Base-by-base conservation (phyloP, 2,888 invertebrate genomes). In the Oscheius sp. region DNA sequence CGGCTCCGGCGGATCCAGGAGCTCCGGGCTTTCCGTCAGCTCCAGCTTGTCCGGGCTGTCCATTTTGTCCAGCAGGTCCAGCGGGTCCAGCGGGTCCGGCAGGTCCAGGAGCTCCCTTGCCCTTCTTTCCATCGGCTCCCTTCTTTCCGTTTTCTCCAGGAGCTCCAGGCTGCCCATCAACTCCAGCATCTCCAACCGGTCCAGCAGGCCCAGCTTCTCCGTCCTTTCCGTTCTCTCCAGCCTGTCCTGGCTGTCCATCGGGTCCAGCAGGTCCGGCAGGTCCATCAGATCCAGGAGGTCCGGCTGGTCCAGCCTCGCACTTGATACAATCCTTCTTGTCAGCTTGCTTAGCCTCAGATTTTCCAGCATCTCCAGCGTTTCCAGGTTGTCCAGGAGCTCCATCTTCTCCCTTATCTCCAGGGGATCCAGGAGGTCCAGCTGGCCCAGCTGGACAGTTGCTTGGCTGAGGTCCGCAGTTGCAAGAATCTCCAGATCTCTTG, bases 1-100 rank as follows among this genome's bases (percentile, higher is more conserved):
- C 74, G n/a, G 78, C 37, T 71, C 80, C 80, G 12, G 74, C 46
- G 20, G 75, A 70, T 74, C 80, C 80, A 27, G 70, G 73, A n/a
- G 68, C 71, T 65, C 80, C 80, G 50, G 72, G 70, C 53, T 70
- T 57, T 70, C 78, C 78, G 20, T 71, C 70, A 31, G 71, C 65
- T 66, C 80, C 80, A 58, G 78, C 74, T 29, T 57, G 55, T 68
- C 80, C 80, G 50, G 72, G 71, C 39, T 71, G 63, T 74, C 78
- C 80, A 12, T 73, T 52, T 34, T 68, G 48, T 58, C 80, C 80
- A 68, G 76, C 67, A 20, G 71, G 70, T 71, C 80, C 80, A 48
- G 74, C 50, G 50, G 73, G 66, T 72, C 80, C 80, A 55, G 73
- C 78, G 25, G 75, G 70, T 68, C 80, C 80, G 31, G 74, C 70